phyloP scores from a whole-genome alignment of 2,888 invertebrate species.

The Acanthopleura granulata region DNA sequence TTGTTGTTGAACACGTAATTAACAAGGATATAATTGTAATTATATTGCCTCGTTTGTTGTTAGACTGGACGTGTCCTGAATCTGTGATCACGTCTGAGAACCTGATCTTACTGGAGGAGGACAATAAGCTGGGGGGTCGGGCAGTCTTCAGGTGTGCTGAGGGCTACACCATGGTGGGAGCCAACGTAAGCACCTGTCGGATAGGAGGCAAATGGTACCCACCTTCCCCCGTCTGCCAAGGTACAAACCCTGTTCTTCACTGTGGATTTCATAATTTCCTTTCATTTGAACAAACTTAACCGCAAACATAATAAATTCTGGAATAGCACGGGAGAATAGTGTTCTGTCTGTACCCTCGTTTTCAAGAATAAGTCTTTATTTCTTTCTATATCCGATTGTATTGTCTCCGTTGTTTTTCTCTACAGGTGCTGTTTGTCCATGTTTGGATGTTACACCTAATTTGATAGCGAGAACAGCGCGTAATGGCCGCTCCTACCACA shows the following conservation, averaged over 20 bases:
- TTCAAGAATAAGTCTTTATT: too few species aligned
- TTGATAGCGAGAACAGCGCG: neutral
- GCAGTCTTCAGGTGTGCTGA: slow-evolving; percentile 13
- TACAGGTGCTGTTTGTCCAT: neutral
- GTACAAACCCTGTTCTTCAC: neutral
- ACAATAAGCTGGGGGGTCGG: slow-evolving; percentile 1
- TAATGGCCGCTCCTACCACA: neutral
- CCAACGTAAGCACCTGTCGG: neutral
- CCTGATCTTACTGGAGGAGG: neutral
- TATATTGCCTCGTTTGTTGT: neutral
- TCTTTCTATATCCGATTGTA: too few species aligned
- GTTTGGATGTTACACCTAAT: neutral
- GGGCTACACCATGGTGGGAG: slow-evolving; percentile 1
- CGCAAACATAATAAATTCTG: too few species aligned
- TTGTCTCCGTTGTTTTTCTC: neutral
- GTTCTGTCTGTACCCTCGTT: too few species aligned
- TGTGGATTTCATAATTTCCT: too few species aligned
- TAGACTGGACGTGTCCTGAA: slow-evolving; percentile 11
- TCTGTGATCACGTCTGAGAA: neutral
- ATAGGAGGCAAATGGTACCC: slow-evolving; percentile 9
- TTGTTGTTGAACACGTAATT: too few species aligned
- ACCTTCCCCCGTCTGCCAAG: neutral
- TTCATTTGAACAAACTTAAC: too few species aligned
- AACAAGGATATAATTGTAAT: too few species aligned
- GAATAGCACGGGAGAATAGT: too few species aligned